Evolutionary conservation across 2,797 vertebrate genomes (phyloP).

Genomic region (Loris lydekkerianus): DNA sequence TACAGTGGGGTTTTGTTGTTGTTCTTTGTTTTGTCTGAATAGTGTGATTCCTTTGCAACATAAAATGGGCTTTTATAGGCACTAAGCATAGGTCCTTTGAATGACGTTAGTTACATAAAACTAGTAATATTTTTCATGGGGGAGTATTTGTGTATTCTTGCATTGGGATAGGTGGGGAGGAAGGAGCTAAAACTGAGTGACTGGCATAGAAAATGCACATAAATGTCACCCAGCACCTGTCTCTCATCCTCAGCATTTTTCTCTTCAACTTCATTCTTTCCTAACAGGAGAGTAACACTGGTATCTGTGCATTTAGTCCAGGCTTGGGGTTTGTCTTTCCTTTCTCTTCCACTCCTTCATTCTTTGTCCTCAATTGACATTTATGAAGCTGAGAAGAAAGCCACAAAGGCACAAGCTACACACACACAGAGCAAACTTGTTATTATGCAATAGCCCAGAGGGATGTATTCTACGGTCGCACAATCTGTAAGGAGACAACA

Average conservation of each 20-base stretch:
- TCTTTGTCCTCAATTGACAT: background rate
- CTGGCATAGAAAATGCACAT: background rate
- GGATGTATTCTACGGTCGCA: background rate
- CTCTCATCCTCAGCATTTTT: background rate
- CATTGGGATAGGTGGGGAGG: background rate
- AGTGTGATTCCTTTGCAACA: background rate
- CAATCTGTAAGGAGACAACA: background rate
- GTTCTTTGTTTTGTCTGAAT: constrained; percentile 26
- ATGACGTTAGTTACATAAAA: background rate
- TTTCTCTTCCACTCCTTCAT: background rate
- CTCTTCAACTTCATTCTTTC: constrained; percentile 7
- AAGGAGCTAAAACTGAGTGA: background rate
- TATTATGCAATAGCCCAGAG: background rate
- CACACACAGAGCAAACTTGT: background rate
- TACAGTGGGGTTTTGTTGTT: background rate
- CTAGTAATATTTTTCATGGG: constrained; percentile 27
- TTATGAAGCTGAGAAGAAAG: background rate
- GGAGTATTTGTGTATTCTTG: background rate
- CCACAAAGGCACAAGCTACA: background rate
- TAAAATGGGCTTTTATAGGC: background rate
- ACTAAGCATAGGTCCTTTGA: constrained; percentile 5
- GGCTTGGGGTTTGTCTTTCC: background rate
- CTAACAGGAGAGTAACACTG: background rate
- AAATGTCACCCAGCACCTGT: background rate
- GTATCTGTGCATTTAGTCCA: background rate